phyloP scores from a whole-genome alignment of 2,113 vertebrate genomes.

The Trinectes maculatus region DNA sequence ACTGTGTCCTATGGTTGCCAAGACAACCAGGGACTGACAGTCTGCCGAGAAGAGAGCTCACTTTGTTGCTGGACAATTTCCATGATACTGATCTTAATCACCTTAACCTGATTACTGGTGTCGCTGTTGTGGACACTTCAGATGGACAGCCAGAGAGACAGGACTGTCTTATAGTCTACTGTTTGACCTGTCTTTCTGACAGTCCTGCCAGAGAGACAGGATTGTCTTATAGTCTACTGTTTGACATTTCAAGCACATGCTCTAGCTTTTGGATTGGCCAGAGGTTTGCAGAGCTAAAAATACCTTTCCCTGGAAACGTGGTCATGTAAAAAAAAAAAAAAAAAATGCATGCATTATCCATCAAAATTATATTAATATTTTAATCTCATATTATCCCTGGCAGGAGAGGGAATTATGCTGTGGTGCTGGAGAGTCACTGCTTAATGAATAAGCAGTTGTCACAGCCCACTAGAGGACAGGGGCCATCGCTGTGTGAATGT shows the following conservation, averaged over 20 bases:
- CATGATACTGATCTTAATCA: too few relatives aligned
- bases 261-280: background rate
- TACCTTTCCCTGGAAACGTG: conserved; percentile 4
- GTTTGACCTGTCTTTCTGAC: too few relatives aligned
- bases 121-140: background rate
- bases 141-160: background rate
- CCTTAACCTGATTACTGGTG: too few relatives aligned
- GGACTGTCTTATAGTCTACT: background rate
- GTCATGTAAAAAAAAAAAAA: conserved; percentile 6
- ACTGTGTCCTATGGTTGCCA: background rate
- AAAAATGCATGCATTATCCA: conserved; percentile 20
- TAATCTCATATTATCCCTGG: conserved; percentile 46
- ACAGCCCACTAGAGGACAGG: conserved; percentile 43
- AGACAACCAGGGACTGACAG: background rate
- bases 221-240: background rate
- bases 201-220: background rate
- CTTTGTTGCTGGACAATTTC: too few relatives aligned
- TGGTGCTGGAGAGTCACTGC: conserved; percentile 48
- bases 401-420: conserved; percentile 59
- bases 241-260: background rate
- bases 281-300: conserved; percentile 28
- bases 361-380: conserved; percentile 53
- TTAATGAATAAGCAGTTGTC: conserved; percentile 59
- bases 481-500: conserved; percentile 43
- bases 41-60: too few relatives aligned